Percentiles rank a stretch among this genome's conserved stretches.
Evolutionary conservation across 2,888 invertebrate genomes (phyloP).

Genomic region (Pyrocoelia pectoralis): DNA sequence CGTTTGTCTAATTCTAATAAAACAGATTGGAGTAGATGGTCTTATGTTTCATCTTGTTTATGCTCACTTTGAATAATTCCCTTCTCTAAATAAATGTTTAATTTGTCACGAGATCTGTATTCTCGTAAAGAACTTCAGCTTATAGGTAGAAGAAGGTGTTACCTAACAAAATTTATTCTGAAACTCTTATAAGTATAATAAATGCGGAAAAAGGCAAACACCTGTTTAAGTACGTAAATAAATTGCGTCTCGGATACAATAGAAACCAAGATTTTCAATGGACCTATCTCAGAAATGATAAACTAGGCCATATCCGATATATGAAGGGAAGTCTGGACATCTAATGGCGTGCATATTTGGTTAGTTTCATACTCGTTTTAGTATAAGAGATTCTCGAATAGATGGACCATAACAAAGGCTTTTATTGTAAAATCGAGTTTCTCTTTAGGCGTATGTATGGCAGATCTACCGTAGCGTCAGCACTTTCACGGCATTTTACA

Average conservation of each 20-base stretch:
- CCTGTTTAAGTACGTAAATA: too few relatives aligned
- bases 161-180: too few relatives aligned
- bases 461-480: constrained; percentile 53
- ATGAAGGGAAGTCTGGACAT: constrained; percentile 23
- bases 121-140: too few relatives aligned
- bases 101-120: too few relatives aligned
- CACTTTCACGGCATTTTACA: constrained; percentile 56
- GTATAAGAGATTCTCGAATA: constrained; percentile 50
- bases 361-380: constrained; percentile 23
- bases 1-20: too few relatives aligned
- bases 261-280: not conserved
- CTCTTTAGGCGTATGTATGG: constrained; percentile 53
- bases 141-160: too few relatives aligned
- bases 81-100: too few relatives aligned
- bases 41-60: too few relatives aligned
- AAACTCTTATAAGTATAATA: too few relatives aligned
- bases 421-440: constrained; percentile 50
- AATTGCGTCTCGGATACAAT: not conserved
- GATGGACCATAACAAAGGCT: constrained; percentile 52
- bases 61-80: too few relatives aligned
- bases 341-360: constrained; percentile 36
- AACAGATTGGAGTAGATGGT: too few relatives aligned
- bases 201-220: too few relatives aligned
- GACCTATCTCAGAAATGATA: constrained; percentile 29
- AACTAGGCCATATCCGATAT: constrained; percentile 20